phyloP scores from a whole-genome alignment of 2,888 invertebrate species.

The Cecidostiba fungosa region DNA sequence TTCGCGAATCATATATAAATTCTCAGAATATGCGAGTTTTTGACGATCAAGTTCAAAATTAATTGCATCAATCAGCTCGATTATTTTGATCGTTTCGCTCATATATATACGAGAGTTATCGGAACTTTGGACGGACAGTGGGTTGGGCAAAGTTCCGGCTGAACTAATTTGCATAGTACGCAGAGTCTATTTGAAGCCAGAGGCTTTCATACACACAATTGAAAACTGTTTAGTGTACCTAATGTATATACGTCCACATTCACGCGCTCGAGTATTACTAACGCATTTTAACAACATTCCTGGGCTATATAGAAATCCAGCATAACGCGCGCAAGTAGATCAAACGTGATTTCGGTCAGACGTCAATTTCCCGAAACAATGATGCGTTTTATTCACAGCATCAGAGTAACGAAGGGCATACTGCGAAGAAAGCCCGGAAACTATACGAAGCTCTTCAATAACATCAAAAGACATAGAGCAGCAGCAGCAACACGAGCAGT shows the following conservation, averaged over 20 bases:
- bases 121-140: neutral
- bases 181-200: neutral
- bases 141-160: neutral
- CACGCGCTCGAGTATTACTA: neutral
- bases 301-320: neutral
- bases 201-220: neutral
- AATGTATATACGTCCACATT: neutral
- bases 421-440: neutral
- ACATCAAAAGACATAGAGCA: neutral
- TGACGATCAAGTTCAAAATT: neutral
- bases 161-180: neutral
- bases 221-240: neutral
- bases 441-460: neutral
- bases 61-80: neutral
- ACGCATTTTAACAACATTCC: neutral
- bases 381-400: neutral
- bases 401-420: neutral
- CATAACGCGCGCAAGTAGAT: neutral
- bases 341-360: neutral
- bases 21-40: neutral
- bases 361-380: neutral
- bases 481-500: constrained; percentile 3
- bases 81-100: neutral
- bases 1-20: no score
- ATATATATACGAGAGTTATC: neutral